Evolutionary conservation across 1,140 invertebrate genomes (phyloP), one percentile per base, ranked within the genome.

Genomic region (Atta texana): DNA sequence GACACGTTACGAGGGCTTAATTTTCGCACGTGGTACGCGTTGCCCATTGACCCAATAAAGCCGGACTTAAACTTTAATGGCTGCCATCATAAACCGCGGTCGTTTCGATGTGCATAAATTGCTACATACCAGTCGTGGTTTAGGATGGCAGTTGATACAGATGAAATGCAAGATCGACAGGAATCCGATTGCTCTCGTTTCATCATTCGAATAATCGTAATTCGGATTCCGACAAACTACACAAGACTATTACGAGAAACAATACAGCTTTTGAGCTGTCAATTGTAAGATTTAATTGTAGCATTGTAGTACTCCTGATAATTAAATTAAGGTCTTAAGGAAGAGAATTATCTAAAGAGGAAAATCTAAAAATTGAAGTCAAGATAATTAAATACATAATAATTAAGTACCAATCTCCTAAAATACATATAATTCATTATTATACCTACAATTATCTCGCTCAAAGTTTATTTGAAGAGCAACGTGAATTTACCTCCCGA

Each of bases 11-110:
- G 53, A 59, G 34, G 78, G 78, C 85, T 89, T 84, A 87, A 68
- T 57, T 77, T 72, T 66, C 71, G 57, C 69, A 8, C 71, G 31
- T 77, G 51, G 28, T 24, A 75, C 55, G 49, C 59, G 59, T 61
- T 49, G 69, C 44, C 66, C 78, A 55, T 75, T 74, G 85, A 89
- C 85, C 88, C 66, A 87, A 84, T 89, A 89, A 89, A 90, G 34
- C 74, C 21, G 77, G 77, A 89, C 89, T 90, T 90, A 89, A 90
- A 89, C 85, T 87, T 89, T 86, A 86, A 86, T 76, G 78, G 55
- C 80, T 77, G 74, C 31, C 24, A 24, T 63, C 55, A 76, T 80
- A 81, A 82, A 57, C 59, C 59, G 49, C n/a, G 53, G 3, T n/a
- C 44, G 68, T 39, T 77, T 59, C 68, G 10, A 74, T 61, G 80